phyloP scores from a whole-genome alignment of 2,888 invertebrate genomes.

The Diogma glabrata region DNA sequence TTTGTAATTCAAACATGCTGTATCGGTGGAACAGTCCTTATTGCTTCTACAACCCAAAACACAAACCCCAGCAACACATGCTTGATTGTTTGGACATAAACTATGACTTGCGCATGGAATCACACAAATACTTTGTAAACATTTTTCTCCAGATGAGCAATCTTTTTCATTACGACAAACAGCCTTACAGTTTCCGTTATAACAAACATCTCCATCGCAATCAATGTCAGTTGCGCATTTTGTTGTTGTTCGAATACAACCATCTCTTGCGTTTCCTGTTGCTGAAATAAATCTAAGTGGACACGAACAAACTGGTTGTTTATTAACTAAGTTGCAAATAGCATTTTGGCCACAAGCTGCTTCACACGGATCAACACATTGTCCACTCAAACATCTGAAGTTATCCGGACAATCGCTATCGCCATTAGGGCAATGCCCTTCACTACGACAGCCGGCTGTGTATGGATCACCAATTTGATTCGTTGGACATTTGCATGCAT shows the following conservation, averaged over 20 bases:
- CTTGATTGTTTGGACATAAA: conserved; percentile 68
- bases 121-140: conserved; percentile 64
- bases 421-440: conserved; percentile 61
- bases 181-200: conserved; percentile 70
- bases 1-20: conserved; percentile 74
- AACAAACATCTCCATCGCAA: conserved; percentile 68
- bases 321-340: conserved; percentile 63
- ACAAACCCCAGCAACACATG: conserved; percentile 70
- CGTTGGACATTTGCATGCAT: conserved; percentile 66
- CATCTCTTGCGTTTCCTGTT: conserved; percentile 47
- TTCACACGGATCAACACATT: conserved; percentile 72
- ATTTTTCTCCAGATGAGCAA: conserved; percentile 68
- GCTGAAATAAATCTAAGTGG: conserved; percentile 62
- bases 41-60: conserved; percentile 74
- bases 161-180: conserved; percentile 67
- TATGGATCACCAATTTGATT: conserved; percentile 68
- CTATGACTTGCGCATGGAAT: conserved; percentile 69
- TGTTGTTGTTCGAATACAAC: conserved; percentile 58
- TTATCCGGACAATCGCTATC: conserved; percentile 65
- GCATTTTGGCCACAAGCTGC: conserved; percentile 72
- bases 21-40: conserved; percentile 61
- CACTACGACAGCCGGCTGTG: conserved; percentile 61
- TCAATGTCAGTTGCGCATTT: conserved; percentile 59
- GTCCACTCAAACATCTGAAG: conserved; percentile 56
- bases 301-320: conserved; percentile 69